Conservation (phyloP, 2,113 vertebrate species). For the Siphamia tubifer region DNA sequence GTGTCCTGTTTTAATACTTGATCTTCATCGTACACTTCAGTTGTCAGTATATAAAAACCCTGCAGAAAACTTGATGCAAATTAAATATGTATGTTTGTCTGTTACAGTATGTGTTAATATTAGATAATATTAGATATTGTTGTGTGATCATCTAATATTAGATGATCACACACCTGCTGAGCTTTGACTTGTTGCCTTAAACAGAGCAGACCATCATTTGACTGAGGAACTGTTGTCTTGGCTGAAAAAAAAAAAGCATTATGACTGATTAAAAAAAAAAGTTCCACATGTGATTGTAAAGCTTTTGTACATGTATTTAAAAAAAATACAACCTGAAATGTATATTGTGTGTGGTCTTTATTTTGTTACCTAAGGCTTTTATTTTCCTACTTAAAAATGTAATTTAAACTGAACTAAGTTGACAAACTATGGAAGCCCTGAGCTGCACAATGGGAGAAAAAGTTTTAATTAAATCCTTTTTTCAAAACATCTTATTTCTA, state of each 20-base stretch:
- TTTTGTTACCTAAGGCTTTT: no score
- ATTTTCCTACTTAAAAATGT: no score
- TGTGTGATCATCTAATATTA: no score
- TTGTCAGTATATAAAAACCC: slow-evolving; percentile 10
- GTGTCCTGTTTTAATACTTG: slow-evolving; percentile 23
- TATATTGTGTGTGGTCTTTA: no score
- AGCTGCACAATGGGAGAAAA: no score
- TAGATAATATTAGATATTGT: no score
- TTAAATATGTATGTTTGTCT: neutral
- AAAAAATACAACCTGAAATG: neutral
- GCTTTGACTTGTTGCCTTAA: slow-evolving; percentile 29
- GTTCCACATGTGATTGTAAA: slow-evolving; percentile 9
- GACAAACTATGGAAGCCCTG: no score
- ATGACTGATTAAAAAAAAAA: slow-evolving; percentile 1
- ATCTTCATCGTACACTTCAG: neutral
- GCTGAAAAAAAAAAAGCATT: slow-evolving; percentile 2
- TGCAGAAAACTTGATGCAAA: slow-evolving; percentile 51
- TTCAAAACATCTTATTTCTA: no score
- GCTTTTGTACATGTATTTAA: slow-evolving; percentile 31
- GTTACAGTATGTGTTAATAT: slow-evolving; percentile 10
- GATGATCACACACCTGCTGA: neutral
- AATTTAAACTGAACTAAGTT: no score
- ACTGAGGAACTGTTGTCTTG: neutral
- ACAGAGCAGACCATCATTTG: neutral
- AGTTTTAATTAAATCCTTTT: no score